These are phyloP conservation scores for Danaus melanippus DNA, from an alignment of 1,140 invertebrate genomes.

Conservation along the genomic window DNA sequence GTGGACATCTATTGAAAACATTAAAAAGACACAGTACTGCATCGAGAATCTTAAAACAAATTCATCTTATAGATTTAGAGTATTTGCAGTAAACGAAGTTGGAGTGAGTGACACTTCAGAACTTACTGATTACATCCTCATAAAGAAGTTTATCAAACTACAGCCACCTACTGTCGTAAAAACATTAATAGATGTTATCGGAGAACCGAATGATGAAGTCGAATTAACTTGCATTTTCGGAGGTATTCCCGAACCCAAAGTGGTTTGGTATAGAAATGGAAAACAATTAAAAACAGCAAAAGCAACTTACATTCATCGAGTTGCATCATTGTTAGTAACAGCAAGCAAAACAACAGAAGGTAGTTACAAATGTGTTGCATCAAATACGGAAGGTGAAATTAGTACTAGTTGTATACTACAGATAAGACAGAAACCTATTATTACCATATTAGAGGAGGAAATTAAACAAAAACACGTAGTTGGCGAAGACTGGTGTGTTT, in stretches of 20 bases:
- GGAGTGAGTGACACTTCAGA: constrained; percentile 77
- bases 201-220: constrained; percentile 73
- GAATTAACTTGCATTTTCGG: constrained; percentile 83
- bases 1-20: constrained; percentile 79
- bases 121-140: constrained; percentile 72
- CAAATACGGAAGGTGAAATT: constrained; percentile 80
- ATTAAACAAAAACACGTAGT: constrained; percentile 75
- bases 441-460: constrained; percentile 75
- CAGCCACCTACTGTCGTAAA: constrained; percentile 77
- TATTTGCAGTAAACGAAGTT: constrained; percentile 83
- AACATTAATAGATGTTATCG: constrained; percentile 74
- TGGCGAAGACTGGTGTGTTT: constrained; percentile 75
- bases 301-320: constrained; percentile 80
- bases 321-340: constrained; percentile 81
- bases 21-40: constrained; percentile 77
- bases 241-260: constrained; percentile 87
- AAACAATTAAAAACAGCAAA: constrained; percentile 71
- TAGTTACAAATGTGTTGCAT: constrained; percentile 80
- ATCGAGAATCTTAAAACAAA: constrained; percentile 79
- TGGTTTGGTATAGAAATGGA: constrained; percentile 83
- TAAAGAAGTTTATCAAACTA: constrained; percentile 67
- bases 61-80: constrained; percentile 82
- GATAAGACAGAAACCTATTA: constrained; percentile 78
- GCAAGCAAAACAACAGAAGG: constrained; percentile 78
- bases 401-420: constrained; percentile 79